Evolutionary conservation across 1,140 invertebrate species (phyloP).

Genomic region (Atta cephalotes): DNA sequence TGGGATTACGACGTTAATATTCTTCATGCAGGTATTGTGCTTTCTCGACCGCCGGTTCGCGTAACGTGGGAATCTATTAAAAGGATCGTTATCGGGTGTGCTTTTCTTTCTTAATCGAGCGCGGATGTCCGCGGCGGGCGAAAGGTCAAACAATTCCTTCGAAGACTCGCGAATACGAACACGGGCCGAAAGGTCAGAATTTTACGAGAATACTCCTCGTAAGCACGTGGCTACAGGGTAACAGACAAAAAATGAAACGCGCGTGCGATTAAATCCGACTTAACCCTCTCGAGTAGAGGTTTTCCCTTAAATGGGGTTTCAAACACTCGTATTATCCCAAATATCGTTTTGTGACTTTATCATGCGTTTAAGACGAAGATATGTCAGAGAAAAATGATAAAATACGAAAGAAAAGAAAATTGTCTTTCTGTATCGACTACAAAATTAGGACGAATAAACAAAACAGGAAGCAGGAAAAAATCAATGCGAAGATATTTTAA

Average conservation of each 20-base stretch:
- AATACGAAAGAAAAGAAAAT: not conserved
- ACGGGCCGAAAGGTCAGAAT: constrained; percentile 47
- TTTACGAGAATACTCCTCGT: constrained; percentile 55
- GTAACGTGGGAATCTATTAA: constrained; percentile 24
- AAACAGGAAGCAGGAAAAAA: not conserved
- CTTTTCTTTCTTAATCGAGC: constrained; percentile 16
- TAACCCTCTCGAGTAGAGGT: constrained; percentile 5
- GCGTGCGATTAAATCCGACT: constrained; percentile 23
- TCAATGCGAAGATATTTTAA: constrained; percentile 2
- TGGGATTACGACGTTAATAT: not conserved
- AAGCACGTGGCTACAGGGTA: constrained; percentile 46
- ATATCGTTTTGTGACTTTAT: not conserved
- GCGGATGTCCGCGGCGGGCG: not conserved
- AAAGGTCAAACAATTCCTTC: constrained; percentile 55
- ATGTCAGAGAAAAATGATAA: not conserved
- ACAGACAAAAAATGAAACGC: constrained; percentile 35
- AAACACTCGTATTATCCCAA: not conserved
- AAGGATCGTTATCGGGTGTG: constrained; percentile 30
- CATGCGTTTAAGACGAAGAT: not conserved
- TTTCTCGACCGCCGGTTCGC: not conserved
- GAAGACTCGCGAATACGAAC: not conserved
- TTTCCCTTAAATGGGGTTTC: not conserved
- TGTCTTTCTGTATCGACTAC: not conserved
- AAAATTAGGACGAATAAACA: not conserved
- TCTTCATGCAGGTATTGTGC: not conserved